Percentiles rank a stretch among this genome's conserved stretches.
Evolutionary conservation across 1,140 invertebrate genomes (phyloP).

Genomic region (Saxidomus purpurata): DNA sequence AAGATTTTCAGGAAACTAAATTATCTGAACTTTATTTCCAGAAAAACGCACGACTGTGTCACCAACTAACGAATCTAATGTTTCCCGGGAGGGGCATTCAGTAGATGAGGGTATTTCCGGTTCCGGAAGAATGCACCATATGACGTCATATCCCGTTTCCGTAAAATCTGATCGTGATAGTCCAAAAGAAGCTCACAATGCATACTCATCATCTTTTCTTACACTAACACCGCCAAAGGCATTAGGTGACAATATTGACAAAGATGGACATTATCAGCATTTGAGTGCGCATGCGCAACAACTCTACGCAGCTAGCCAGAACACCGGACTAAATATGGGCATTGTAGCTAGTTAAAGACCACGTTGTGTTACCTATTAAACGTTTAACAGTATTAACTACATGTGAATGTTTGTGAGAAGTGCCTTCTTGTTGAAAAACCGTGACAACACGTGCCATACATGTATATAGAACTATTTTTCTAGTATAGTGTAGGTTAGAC

Average conservation of each 20-base stretch:
- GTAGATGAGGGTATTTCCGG: constrained; percentile 51
- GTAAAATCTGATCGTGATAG: constrained; percentile 58
- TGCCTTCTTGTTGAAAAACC: not conserved
- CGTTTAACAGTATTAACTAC: not conserved
- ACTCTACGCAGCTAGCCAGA: constrained; percentile 43
- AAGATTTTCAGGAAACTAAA: too few species aligned
- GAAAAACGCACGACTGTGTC: constrained; percentile 55
- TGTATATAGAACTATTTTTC: constrained; percentile 13
- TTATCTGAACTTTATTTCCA: constrained; percentile 2
- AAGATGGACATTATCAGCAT: constrained; percentile 60
- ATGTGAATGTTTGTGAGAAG: not conserved
- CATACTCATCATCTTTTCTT: constrained; percentile 63
- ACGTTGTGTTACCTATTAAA: too few species aligned
- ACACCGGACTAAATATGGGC: constrained; percentile 65
- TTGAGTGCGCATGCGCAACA: constrained; percentile 62
- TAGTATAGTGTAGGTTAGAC: not conserved
- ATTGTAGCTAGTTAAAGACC: constrained; percentile 50
- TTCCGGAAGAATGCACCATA: constrained; percentile 57
- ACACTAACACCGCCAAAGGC: constrained; percentile 64
- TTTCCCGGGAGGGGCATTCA: constrained; percentile 1
- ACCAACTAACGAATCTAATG: constrained; percentile 41
- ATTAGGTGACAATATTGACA: constrained; percentile 49
- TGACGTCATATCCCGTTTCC: constrained; percentile 56
- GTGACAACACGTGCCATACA: not conserved
- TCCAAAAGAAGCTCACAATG: constrained; percentile 57